Evolutionary conservation across 2,888 invertebrate genomes (phyloP).

Genomic region (Dioctria linearis): DNA sequence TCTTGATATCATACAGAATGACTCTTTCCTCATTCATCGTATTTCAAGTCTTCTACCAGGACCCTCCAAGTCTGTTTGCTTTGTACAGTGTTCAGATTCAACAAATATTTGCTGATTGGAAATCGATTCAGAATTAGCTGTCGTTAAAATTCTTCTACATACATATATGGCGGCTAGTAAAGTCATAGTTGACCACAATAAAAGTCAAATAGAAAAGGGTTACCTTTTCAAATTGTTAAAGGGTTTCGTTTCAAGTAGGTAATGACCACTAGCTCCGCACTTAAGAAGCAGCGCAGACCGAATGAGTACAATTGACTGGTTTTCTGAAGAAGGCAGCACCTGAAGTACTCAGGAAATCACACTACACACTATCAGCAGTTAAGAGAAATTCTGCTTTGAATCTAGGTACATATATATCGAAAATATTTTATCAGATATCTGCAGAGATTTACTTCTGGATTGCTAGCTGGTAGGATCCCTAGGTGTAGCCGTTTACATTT

Average conservation of each 20-base stretch:
- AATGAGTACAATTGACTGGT: constrained; percentile 3
- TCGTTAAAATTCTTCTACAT: background rate
- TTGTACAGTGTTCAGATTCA: constrained; percentile 15
- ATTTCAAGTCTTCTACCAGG: background rate
- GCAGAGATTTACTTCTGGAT: too few relatives aligned
- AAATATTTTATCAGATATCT: background rate
- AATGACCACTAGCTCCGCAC: constrained; percentile 16
- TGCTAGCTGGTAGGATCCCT: too few relatives aligned
- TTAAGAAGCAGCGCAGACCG: background rate
- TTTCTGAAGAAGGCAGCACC: constrained; percentile 13
- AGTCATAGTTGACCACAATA: background rate
- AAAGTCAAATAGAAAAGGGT: constrained; percentile 12
- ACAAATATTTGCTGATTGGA: constrained; percentile 39
- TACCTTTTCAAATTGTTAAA: background rate
- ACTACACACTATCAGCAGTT: background rate
- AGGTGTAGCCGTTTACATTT: too few relatives aligned
- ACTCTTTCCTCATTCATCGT: constrained; percentile 17
- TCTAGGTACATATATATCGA: background rate
- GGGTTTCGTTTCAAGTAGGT: background rate
- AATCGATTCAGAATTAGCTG: constrained; percentile 44
- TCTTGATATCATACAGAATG: constrained; percentile 9
- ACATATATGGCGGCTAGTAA: background rate
- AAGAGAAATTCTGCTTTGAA: background rate
- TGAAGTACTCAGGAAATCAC: constrained; percentile 1
- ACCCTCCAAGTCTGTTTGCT: background rate